Evolutionary conservation across 1,140 invertebrate species (phyloP).

Genomic region (Drusus annulatus): DNA sequence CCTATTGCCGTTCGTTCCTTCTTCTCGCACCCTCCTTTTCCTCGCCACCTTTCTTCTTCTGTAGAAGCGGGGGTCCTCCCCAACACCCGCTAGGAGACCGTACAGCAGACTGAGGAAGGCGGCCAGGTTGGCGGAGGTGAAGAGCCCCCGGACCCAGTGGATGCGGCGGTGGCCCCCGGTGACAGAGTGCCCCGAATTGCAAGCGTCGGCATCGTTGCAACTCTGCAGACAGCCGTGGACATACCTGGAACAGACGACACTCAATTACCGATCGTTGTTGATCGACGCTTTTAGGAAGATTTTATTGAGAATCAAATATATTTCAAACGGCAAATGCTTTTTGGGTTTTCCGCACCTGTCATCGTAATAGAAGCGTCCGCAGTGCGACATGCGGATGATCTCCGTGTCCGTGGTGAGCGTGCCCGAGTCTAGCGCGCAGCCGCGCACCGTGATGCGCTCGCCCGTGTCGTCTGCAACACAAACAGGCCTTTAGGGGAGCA

Average conservation of each 20-base stretch:
- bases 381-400: constrained; percentile 94
- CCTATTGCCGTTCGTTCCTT: too few species aligned
- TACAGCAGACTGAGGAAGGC: neutral
- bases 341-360: constrained; percentile 75
- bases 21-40: too few species aligned
- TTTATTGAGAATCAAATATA: neutral
- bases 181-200: constrained; percentile 75
- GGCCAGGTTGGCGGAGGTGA: constrained; percentile 15
- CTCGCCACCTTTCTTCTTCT: too few species aligned
- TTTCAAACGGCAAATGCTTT: neutral
- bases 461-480: constrained; percentile 80
- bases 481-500: too few species aligned
- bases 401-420: constrained; percentile 94
- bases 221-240: constrained; percentile 90
- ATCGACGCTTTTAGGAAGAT: neutral
- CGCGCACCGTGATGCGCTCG: constrained; percentile 84
- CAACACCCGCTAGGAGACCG: neutral
- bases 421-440: constrained; percentile 93
- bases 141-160: neutral
- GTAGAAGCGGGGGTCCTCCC: neutral
- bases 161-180: neutral
- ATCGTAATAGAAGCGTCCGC: constrained; percentile 90
- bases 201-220: constrained; percentile 90
- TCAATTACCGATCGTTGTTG: neutral
- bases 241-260: constrained; percentile 74